Conservation (phyloP, 1,140 invertebrate species). For the Steinernema feltiae region DNA sequence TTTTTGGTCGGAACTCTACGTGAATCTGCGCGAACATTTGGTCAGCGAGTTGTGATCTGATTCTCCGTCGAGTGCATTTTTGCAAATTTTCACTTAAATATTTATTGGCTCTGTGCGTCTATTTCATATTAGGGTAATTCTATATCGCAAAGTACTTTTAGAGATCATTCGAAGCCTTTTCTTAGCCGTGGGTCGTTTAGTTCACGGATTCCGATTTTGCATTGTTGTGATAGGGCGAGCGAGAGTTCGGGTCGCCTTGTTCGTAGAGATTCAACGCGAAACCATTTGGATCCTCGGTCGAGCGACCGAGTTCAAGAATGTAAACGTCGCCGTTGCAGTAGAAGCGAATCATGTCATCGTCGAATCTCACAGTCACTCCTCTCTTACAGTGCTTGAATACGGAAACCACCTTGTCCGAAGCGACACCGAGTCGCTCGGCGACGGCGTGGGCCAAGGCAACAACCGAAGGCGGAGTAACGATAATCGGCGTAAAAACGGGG, state of each 20-base stretch:
- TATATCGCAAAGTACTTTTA: not conserved
- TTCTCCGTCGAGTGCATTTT: not conserved
- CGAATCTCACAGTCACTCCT: conserved; percentile 85
- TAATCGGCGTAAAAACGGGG: conserved; percentile 88
- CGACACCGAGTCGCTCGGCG: conserved; percentile 98
- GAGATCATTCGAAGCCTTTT: conserved; percentile 5
- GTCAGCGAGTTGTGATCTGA: not conserved
- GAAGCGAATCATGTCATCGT: conserved; percentile 94
- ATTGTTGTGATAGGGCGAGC: not conserved
- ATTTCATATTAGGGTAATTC: not conserved
- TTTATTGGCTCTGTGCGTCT: not conserved
- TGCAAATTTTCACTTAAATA: not conserved
- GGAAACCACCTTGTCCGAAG: conserved; percentile 89
- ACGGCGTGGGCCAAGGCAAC: conserved; percentile 85
- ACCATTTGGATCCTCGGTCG: conserved; percentile 63
- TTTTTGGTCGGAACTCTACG: conserved; percentile 1
- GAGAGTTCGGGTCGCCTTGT: not conserved
- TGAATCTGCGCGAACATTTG: not conserved
- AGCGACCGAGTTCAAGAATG: conserved; percentile 68
- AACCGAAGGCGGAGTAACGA: conserved; percentile 86
- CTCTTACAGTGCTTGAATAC: conserved; percentile 93
- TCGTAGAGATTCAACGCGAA: not conserved
- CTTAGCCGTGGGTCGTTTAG: not conserved
- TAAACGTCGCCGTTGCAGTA: conserved; percentile 97
- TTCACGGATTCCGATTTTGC: not conserved